These are phyloP conservation scores for Pantelozetes paolii DNA, from an alignment of 2,888 invertebrate species.

Conservation along the genomic window DNA sequence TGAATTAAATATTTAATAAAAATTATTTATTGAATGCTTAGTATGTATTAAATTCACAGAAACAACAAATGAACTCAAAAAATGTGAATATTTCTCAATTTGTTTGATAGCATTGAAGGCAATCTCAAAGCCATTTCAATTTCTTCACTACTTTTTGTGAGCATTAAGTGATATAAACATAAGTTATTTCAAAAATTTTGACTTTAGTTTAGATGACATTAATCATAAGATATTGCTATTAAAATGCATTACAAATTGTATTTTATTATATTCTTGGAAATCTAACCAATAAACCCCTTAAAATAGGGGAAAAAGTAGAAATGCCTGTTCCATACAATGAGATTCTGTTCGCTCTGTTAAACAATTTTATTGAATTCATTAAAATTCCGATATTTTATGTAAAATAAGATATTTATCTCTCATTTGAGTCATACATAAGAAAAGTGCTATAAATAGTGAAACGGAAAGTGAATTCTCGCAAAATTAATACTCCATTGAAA, in stretches of 20 bases:
- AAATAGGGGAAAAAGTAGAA: neutral
- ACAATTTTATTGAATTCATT: neutral
- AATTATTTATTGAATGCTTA: no score
- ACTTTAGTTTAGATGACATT: neutral
- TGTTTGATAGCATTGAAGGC: neutral
- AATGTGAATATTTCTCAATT: no score
- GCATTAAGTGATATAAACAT: neutral
- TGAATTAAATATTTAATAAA: no score
- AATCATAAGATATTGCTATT: neutral
- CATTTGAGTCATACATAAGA: neutral
- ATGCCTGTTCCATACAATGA: neutral
- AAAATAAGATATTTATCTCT: neutral
- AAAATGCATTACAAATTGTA: neutral
- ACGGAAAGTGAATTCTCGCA: neutral
- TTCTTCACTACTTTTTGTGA: neutral
- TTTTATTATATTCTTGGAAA: neutral
- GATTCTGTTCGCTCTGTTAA: neutral
- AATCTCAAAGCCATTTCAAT: no score
- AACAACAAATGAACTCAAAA: no score
- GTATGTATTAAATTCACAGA: no score
- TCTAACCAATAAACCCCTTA: neutral
- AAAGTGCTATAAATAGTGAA: neutral
- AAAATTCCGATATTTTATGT: neutral
- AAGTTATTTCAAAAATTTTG: neutral
- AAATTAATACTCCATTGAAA: constrained; percentile 6